Percentiles rank a stretch among this genome's conserved stretches.
Conservation (phyloP, 2,888 invertebrate species). For the Caenorhabditis sulstoni region DNA sequence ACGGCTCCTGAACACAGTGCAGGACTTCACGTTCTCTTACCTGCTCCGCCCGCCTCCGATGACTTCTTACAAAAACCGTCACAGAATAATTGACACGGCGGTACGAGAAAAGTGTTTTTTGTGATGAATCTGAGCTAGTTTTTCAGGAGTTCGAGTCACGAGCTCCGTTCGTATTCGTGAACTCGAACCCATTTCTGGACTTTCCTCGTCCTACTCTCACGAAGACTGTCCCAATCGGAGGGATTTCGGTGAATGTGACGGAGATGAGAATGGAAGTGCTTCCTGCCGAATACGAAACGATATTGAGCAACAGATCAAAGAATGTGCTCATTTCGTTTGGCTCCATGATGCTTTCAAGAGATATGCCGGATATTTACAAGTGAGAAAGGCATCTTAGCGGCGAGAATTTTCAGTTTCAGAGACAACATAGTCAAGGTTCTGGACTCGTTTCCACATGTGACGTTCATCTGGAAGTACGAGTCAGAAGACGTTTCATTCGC, state of each 20-base stretch:
- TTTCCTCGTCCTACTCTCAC: slow-evolving; percentile 38
- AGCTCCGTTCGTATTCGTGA: slow-evolving; percentile 37
- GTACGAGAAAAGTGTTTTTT: neutral
- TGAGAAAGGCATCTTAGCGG: neutral
- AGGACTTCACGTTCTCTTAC: slow-evolving; percentile 2
- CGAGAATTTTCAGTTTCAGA: slow-evolving; percentile 5
- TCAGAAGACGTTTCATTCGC: neutral
- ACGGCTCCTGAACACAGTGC: slow-evolving; percentile 33
- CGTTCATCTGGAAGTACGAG: slow-evolving; percentile 60
- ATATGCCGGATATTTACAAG: slow-evolving; percentile 42
- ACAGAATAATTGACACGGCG: slow-evolving; percentile 15
- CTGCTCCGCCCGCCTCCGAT: slow-evolving; percentile 10
- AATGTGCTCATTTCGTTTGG: slow-evolving; percentile 49
- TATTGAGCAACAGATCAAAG: slow-evolving; percentile 12
- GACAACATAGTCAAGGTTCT: slow-evolving; percentile 3
- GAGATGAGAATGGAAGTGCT: slow-evolving; percentile 24
- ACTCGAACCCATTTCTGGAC: slow-evolving; percentile 51
- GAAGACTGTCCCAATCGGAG: slow-evolving; percentile 50
- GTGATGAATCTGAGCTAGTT: too few relatives aligned
- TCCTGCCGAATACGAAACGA: slow-evolving; percentile 1
- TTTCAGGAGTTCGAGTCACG: slow-evolving; percentile 10
- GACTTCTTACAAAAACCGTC: slow-evolving; percentile 10
- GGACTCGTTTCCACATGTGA: slow-evolving; percentile 26
- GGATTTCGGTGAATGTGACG: slow-evolving; percentile 38
- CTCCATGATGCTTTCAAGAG: slow-evolving; percentile 28